Percentiles rank a stretch among this genome's conserved stretches.
These are phyloP conservation scores for Gnathonemus echidnorhynchus DNA, from an alignment of 2,113 vertebrate species.

Conservation along the genomic window DNA sequence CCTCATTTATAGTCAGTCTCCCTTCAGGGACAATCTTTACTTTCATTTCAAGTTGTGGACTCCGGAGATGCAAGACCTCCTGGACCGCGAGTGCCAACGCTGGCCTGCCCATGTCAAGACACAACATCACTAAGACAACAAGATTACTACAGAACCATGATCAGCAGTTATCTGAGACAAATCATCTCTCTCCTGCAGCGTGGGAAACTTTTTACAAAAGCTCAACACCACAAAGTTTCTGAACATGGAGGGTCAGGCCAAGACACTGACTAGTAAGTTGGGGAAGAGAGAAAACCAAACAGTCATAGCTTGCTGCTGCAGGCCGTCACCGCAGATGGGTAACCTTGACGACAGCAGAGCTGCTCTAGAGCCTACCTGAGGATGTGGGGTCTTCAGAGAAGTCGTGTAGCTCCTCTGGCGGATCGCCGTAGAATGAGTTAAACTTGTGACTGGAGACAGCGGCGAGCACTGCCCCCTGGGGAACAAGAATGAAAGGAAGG, in stretches of 20 bases:
- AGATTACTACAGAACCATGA: background rate
- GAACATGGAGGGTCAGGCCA: background rate
- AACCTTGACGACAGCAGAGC: background rate
- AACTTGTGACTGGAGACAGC: slow-evolving; percentile 99
- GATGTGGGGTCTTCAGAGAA: slow-evolving; percentile 94
- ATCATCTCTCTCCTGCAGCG: background rate
- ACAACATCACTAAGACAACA: background rate
- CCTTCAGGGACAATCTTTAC: background rate
- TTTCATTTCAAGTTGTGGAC: background rate
- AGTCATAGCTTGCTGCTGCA: background rate
- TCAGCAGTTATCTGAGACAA: background rate
- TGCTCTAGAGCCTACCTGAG: slow-evolving; percentile 72
- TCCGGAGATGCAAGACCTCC: background rate
- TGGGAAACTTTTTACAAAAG: background rate
- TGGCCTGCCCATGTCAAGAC: background rate
- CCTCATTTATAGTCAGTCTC: background rate
- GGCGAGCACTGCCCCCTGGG: slow-evolving; percentile 89
- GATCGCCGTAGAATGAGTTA: slow-evolving; percentile 94
- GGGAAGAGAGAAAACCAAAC: background rate
- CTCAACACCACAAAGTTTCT: background rate
- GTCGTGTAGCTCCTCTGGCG: slow-evolving; percentile 91
- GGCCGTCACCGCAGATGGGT: background rate
- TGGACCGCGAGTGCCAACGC: background rate
- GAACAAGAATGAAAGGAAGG: background rate
- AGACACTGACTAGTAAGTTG: background rate